Base-by-base conservation (phyloP, 2,797 vertebrate species). In the Sebastes ruberrimus region DNA sequence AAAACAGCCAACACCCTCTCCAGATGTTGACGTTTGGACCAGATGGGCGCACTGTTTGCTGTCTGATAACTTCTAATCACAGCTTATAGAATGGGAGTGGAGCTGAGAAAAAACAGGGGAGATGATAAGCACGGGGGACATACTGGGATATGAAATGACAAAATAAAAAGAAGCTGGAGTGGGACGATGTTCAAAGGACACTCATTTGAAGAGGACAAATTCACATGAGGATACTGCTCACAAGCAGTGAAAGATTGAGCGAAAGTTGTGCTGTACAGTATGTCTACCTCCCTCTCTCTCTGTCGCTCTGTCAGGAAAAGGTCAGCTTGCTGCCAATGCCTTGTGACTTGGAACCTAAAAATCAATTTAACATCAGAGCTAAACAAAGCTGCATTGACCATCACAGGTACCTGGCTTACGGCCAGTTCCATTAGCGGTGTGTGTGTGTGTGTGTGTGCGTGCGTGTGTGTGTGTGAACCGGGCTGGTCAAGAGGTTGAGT, bases 11-110 rank as follows among this genome's bases (percentile, higher is more conserved):
- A 80, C 74, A 53, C 66, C 70, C 70, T 84, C 80, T 88, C 80
- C 89, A 93, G 91, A 92, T 94, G 91, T 77, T 89, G 87, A 91
- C 33, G 85, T 78, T 52, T 30, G 35, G 75, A 84, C 81, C 88
- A 91, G 88, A 93, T 93, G 91, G 89, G 90, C 82, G 71, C 70
- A 63, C 76, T 81, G 81, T 83, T 89, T 86, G 80, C 66, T 81
- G 74, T 86, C 78, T 81, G 76, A 52, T 85, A 84, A 83, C 80
- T 85, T 90, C 76, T 91, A 87, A 92, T 88, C 84, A 90, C 84
- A 77, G 71, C 53, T 76, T 46, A 61, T 60, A 80, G 73, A 71
- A 75, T 67, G 52, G 82, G 65, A 84, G 33, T n/a, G 71, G 66
- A 86, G 74, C 61, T 68, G 18, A 76, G 81, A 38, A 62, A 63